phyloP scores from a whole-genome alignment of 2,888 invertebrate species.

The Perdita meconis region DNA sequence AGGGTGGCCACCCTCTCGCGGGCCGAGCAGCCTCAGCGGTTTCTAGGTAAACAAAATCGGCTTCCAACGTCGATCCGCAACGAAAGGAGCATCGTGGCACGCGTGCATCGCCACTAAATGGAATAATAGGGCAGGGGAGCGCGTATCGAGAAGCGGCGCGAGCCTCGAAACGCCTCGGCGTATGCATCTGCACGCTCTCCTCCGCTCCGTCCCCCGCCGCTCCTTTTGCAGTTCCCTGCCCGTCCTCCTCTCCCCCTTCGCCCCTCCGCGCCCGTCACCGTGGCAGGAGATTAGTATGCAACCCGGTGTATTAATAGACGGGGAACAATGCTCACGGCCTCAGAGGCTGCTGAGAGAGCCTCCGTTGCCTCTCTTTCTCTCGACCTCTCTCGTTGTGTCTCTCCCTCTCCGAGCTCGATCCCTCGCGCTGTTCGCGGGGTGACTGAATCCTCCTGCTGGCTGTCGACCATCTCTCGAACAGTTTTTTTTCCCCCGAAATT shows the following conservation, averaged over 20 bases:
- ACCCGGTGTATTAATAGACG: constrained; percentile 82
- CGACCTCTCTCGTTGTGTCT: constrained; percentile 34
- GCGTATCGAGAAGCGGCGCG: constrained; percentile 71
- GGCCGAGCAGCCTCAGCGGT: neutral
- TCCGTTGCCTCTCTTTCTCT: constrained; percentile 59
- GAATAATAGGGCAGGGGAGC: constrained; percentile 78
- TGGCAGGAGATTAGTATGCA: constrained; percentile 80
- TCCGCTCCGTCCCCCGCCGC: constrained; percentile 7
- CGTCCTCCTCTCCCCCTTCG: constrained; percentile 14
- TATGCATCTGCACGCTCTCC: constrained; percentile 69
- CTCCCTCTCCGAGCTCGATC: constrained; percentile 13
- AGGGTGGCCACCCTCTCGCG: neutral
- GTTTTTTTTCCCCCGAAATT: neutral
- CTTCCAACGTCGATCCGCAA: constrained; percentile 1
- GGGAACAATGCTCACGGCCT: constrained; percentile 82
- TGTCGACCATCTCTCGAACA: constrained; percentile 32
- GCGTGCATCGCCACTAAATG: constrained; percentile 68
- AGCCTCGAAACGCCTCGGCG: constrained; percentile 75
- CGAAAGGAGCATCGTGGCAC: constrained; percentile 35
- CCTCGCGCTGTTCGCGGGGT: constrained; percentile 12
- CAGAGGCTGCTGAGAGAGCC: constrained; percentile 72
- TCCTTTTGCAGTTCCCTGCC: constrained; percentile 15
- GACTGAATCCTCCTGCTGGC: constrained; percentile 25
- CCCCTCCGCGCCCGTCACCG: constrained; percentile 42
- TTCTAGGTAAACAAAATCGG: neutral